These are phyloP conservation scores for Pangasius krempfi DNA, from an alignment of 2,797 vertebrate species.

Conservation along the genomic window DNA sequence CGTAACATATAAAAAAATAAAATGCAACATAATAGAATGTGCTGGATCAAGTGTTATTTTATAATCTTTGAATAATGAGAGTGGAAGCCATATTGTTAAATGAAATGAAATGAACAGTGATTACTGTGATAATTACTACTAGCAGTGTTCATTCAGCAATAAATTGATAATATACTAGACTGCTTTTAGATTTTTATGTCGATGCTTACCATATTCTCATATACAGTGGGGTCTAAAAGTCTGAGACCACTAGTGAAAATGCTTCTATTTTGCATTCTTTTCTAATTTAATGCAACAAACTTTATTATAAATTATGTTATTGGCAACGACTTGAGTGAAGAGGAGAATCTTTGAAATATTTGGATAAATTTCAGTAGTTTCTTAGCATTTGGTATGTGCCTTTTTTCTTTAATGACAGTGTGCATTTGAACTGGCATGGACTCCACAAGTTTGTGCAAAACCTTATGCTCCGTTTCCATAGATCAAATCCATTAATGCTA, in stretches of 20 bases:
- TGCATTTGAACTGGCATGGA: neutral
- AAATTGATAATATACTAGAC: neutral
- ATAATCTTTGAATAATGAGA: neutral
- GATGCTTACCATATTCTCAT: neutral
- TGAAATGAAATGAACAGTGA: neutral
- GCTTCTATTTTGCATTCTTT: neutral
- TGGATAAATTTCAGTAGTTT: neutral
- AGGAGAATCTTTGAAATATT: neutral
- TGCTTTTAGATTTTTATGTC: neutral
- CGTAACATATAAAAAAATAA: neutral
- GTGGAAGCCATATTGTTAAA: neutral
- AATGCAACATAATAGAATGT: neutral
- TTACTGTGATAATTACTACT: neutral
- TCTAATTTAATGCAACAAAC: neutral
- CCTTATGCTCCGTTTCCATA: neutral
- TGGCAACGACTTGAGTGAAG: neutral
- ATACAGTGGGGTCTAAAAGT: neutral
- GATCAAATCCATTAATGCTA: neutral
- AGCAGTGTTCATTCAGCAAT: neutral
- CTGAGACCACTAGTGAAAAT: neutral
- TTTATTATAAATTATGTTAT: neutral
- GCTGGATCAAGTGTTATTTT: neutral
- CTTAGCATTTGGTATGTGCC: neutral
- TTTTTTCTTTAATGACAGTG: neutral
- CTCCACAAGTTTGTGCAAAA: neutral